Evolutionary conservation across 2,797 vertebrate genomes (phyloP), one percentile per base, ranked within the genome.

Genomic region (Sylvilagus floridanus): DNA sequence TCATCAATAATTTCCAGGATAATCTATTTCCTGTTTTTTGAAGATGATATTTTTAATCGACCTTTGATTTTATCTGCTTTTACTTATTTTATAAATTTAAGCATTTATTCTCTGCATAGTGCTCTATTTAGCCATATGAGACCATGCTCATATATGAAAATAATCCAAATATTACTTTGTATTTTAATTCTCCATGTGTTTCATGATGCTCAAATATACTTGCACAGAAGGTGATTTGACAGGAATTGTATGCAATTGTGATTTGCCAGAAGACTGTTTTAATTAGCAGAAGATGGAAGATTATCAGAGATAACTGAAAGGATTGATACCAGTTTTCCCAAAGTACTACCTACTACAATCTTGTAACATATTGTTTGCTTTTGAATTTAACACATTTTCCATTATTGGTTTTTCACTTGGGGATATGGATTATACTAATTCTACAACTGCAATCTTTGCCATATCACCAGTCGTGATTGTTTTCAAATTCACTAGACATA

Each of bases 151-250:
- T 52, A 86, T 17, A 79, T 94, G 47, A 92, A 96, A 86, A 90
- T 84, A 94, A 77, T 88, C 50, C 73, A 93, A 83, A 57, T 88
- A 47, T 66, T 94, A 62, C 13, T 92, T 94, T 94, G 8, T 22
- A 83, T 86, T 90, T 96, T 86, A 52, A 62, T 91, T 94, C 65
- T n/a, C 8, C 93, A 11, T 89, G 32, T 71, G 22, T 87, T 89
- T 96, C 87, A 77, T 89, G 52, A 73, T 96, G 37, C 32, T 94
- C 37, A 87, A 9, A 94, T 96, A 81, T 75, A 65, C 79, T 93
- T 92, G 9, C 54, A 89, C 16, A 82, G 50, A 90, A 91, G 57
- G 22, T 95, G 90, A 86, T 19, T 90, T 88, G 66, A 88, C 52
- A 87, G 91, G 66, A 88, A 75, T 87, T 90, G 42, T 77, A 2